Evolutionary conservation across 2,888 invertebrate species (phyloP).

Genomic region (Torymus texanus): DNA sequence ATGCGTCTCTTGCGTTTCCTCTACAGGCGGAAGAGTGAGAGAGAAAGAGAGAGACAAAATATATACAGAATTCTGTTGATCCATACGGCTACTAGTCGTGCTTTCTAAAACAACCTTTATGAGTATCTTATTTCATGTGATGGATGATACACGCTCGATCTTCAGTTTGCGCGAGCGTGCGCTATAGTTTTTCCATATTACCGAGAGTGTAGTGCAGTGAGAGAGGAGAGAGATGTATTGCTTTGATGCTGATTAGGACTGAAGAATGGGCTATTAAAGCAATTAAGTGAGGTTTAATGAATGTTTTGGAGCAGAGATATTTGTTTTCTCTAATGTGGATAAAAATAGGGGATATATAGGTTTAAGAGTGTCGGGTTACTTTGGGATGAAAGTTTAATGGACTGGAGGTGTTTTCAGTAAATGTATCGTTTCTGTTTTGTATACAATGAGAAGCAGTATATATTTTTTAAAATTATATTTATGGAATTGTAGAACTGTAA

Average conservation of each 20-base stretch:
- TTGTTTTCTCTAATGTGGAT: no score
- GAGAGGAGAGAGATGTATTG: not conserved
- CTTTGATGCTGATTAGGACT: not conserved
- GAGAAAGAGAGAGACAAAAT: no score
- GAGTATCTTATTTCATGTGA: constrained; percentile 44
- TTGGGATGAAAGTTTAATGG: no score
- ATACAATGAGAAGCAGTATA: no score
- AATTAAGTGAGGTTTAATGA: constrained; percentile 10
- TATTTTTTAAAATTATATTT: no score
- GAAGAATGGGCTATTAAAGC: constrained; percentile 25
- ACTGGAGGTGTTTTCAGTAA: no score
- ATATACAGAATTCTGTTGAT: no score
- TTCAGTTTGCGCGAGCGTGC: not conserved
- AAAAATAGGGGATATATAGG: no score
- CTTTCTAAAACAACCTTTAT: constrained; percentile 35
- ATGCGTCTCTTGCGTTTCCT: constrained; percentile 30
- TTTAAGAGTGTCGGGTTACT: no score
- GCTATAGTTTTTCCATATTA: not conserved
- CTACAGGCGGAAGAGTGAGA: not conserved
- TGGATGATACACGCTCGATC: constrained; percentile 17
- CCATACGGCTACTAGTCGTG: constrained; percentile 20
- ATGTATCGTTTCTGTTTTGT: no score
- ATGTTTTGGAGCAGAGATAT: no score
- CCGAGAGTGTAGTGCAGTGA: not conserved
- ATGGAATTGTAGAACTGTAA: no score